These are phyloP conservation scores for Chironomus tentans DNA, from an alignment of 2,888 invertebrate species.

Conservation along the genomic window DNA sequence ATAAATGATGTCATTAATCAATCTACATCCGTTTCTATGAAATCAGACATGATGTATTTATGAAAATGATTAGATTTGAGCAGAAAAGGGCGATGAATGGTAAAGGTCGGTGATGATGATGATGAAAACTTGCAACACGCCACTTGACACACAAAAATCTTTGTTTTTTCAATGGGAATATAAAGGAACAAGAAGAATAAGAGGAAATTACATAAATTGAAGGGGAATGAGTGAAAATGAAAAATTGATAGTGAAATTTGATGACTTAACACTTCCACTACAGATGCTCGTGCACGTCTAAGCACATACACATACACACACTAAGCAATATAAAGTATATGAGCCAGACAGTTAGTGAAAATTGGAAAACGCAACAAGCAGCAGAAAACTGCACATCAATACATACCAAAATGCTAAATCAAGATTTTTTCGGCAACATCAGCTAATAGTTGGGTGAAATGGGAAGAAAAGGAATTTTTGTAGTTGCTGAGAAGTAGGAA, in stretches of 20 bases:
- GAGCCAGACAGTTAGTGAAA: background rate
- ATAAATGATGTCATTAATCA: background rate
- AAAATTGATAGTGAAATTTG: conserved; percentile 26
- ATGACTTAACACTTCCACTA: conserved; percentile 24
- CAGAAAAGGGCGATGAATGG: background rate
- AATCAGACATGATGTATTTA: background rate
- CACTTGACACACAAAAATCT: background rate
- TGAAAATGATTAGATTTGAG: background rate
- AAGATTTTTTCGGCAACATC: conserved; percentile 24
- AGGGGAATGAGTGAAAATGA: background rate
- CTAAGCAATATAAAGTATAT: background rate
- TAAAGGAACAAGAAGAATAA: background rate
- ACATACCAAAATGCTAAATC: conserved; percentile 24
- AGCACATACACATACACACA: background rate
- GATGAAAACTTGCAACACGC: background rate
- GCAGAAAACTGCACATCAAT: conserved; percentile 21
- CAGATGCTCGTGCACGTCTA: background rate
- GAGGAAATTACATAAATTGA: background rate
- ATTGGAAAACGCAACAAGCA: conserved; percentile 19
- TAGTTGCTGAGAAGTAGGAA: background rate
- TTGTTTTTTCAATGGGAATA: background rate
- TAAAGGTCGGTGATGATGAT: background rate
- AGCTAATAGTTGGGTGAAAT: conserved; percentile 5
- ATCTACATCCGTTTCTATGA: background rate
- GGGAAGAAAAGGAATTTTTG: background rate